Percentiles rank a stretch among this genome's conserved stretches.
Evolutionary conservation across 1,140 invertebrate genomes (phyloP).

Genomic region (Diuraphis noxia): DNA sequence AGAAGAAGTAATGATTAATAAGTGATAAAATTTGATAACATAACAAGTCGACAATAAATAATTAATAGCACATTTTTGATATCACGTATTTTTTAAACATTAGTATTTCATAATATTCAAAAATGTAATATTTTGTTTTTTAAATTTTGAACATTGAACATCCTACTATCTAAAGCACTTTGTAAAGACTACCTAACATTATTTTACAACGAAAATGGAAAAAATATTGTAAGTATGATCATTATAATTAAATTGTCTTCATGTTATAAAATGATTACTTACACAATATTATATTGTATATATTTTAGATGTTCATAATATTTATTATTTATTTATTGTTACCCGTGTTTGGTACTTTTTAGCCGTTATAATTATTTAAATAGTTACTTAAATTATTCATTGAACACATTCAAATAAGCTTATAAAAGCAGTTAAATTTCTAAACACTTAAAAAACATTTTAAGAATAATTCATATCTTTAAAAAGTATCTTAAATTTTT

Average conservation of each 20-base stretch:
- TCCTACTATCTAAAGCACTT: background rate
- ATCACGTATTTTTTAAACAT: background rate
- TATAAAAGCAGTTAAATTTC: too few species aligned
- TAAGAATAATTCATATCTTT: too few species aligned
- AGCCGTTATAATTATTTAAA: too few species aligned
- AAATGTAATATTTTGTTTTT: background rate
- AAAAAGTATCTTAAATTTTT: too few species aligned
- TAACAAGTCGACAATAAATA: background rate
- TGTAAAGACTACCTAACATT: background rate
- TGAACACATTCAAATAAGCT: too few species aligned
- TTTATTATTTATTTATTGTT: background rate
- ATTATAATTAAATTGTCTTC: background rate
- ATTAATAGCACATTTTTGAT: background rate
- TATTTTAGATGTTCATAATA: background rate
- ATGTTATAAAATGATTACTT: background rate
- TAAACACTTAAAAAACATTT: too few species aligned
- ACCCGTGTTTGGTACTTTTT: background rate
- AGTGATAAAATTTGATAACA: conserved; percentile 8
- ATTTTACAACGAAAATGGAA: background rate
- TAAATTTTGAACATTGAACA: too few species aligned
- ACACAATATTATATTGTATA: background rate
- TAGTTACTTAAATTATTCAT: too few species aligned
- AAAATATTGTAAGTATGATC: background rate
- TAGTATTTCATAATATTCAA: background rate
- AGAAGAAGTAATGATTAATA: background rate